These are phyloP conservation scores for Valencia hispanica DNA, from an alignment of 2,797 vertebrate species.

Conservation along the genomic window DNA sequence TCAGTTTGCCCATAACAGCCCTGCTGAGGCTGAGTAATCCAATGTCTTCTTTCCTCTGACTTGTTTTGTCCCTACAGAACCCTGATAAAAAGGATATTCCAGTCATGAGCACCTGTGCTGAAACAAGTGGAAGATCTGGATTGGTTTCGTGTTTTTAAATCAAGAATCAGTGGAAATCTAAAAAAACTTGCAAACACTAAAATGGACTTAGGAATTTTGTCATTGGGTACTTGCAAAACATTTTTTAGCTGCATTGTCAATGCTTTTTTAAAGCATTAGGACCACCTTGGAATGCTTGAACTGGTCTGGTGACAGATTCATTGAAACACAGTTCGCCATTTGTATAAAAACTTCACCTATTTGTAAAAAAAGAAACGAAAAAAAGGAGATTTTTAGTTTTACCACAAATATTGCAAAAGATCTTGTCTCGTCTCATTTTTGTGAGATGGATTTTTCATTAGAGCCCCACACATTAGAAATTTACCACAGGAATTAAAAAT, in stretches of 20 bases:
- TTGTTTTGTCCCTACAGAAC: slow-evolving; percentile 62
- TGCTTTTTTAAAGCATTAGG: background rate
- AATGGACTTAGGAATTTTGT: background rate
- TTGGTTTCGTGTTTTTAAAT: slow-evolving; percentile 57
- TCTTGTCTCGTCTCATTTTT: background rate
- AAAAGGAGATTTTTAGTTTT: background rate
- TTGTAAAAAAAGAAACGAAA: background rate
- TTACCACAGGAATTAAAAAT: background rate
- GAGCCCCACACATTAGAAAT: background rate
- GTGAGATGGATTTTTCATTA: background rate
- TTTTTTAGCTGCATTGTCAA: background rate
- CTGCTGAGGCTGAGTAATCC: slow-evolving; percentile 74
- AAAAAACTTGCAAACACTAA: background rate
- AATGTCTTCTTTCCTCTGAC: slow-evolving; percentile 72
- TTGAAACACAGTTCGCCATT: background rate
- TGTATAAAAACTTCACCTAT: background rate
- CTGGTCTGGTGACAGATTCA: background rate
- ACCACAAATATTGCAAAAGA: background rate
- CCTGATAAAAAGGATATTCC: slow-evolving; percentile 67
- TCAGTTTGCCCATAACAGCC: slow-evolving; percentile 73
- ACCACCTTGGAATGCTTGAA: background rate
- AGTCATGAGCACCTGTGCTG: slow-evolving; percentile 65
- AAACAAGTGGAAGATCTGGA: slow-evolving; percentile 49
- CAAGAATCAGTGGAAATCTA: slow-evolving; percentile 14
- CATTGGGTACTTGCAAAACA: background rate